phyloP scores from a whole-genome alignment of 2,888 invertebrate genomes.

The Rhaphigaster nebulosa region DNA sequence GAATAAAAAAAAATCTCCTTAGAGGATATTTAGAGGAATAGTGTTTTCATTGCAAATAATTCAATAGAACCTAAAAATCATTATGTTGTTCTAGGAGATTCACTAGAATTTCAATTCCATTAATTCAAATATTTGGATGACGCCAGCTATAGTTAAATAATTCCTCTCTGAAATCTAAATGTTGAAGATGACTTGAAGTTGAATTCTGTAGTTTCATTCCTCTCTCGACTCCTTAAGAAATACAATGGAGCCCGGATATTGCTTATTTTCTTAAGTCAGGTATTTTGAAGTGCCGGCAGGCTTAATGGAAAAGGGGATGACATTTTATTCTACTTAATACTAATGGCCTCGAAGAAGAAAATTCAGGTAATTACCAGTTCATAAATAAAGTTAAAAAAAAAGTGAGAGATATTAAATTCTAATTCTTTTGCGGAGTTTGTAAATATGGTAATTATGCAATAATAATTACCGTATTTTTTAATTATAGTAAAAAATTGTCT shows the following conservation, averaged over 20 bases:
- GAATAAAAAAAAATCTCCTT: too few relatives aligned
- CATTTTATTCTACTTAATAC: not conserved
- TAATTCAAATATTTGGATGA: not conserved
- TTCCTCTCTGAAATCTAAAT: not conserved
- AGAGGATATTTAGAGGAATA: too few relatives aligned
- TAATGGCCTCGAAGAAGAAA: not conserved
- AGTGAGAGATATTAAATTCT: not conserved
- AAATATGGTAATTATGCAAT: not conserved
- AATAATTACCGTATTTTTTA: too few relatives aligned
- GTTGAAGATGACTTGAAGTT: not conserved
- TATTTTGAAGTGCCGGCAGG: not conserved
- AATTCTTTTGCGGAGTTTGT: not conserved
- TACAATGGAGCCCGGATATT: not conserved
- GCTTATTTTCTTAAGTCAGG: slow-evolving; percentile 5
- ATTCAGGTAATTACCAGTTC: not conserved
- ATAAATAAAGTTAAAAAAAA: not conserved
- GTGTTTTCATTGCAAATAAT: too few relatives aligned
- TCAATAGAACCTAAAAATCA: too few relatives aligned
- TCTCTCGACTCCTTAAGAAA: not conserved
- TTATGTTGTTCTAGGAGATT: too few relatives aligned
- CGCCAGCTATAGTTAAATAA: not conserved
- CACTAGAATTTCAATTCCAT: not conserved
- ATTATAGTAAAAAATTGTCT: too few relatives aligned
- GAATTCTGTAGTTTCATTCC: not conserved
- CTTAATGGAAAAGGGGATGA: not conserved